phyloP scores from a whole-genome alignment of 2,888 invertebrate genomes.

The Incurvaria masculella region DNA sequence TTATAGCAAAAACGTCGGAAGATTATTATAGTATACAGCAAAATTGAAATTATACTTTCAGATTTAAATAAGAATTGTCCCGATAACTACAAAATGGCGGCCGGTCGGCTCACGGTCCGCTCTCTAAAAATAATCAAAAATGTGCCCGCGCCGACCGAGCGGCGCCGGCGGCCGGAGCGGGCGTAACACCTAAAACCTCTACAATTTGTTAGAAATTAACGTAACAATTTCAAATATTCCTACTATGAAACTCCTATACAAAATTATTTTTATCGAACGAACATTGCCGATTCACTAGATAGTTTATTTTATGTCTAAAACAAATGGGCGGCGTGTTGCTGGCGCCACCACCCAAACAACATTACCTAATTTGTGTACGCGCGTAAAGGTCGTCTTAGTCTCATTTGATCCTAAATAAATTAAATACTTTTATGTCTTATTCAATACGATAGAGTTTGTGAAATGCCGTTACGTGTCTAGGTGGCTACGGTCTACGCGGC shows the following conservation, averaged over 20 bases:
- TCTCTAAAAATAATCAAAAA: not conserved
- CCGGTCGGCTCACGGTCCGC: not conserved
- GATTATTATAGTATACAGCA: not conserved
- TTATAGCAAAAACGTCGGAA: not conserved
- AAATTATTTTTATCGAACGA: slow-evolving; percentile 34
- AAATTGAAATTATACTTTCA: not conserved
- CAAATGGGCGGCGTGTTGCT: slow-evolving; percentile 37
- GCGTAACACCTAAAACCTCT: slow-evolving; percentile 5
- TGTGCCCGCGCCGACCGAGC: slow-evolving; percentile 12
- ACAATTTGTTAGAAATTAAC: slow-evolving; percentile 32
- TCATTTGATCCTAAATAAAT: not conserved
- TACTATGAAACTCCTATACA: slow-evolving; percentile 56
- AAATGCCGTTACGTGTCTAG: slow-evolving; percentile 21
- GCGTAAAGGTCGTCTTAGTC: not conserved
- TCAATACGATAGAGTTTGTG: not conserved
- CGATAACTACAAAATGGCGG: not conserved
- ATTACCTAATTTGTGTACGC: not conserved
- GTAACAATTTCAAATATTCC: slow-evolving; percentile 52
- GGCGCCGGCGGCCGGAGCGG: slow-evolving; percentile 16
- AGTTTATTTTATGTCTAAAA: slow-evolving; percentile 37
- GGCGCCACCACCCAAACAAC: not conserved
- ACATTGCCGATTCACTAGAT: slow-evolving; percentile 52
- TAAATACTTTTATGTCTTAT: not conserved
- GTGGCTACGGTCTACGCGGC: slow-evolving; percentile 28
- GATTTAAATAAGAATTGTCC: not conserved